These are phyloP conservation scores for Zalophus californianus DNA, from an alignment of 2,797 vertebrate genomes.

Conservation along the genomic window DNA sequence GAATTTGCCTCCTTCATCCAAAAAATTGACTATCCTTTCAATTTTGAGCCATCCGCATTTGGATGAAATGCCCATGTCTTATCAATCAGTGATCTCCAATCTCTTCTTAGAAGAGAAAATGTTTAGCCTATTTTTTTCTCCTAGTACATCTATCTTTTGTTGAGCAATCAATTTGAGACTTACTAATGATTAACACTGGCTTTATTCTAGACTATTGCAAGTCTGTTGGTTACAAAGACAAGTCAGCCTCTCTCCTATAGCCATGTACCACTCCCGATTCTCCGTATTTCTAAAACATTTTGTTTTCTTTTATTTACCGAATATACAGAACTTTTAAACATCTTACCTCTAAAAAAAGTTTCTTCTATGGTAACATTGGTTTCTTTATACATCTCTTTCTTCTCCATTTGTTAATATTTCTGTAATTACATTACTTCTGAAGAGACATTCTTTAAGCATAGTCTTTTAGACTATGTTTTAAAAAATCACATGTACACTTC, in stretches of 20 bases:
- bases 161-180: neutral
- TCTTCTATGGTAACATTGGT: neutral
- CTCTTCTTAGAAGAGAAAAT: neutral
- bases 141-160: neutral
- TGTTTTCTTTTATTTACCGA: neutral
- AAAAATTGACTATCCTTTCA: neutral
- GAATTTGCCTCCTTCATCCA: neutral
- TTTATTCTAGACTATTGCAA: neutral
- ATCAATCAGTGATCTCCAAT: neutral
- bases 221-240: neutral
- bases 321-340: neutral
- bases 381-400: neutral
- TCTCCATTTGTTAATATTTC: neutral
- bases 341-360: neutral
- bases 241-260: neutral
- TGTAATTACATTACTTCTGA: neutral
- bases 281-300: neutral
- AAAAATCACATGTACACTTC: neutral
- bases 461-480: neutral
- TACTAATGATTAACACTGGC: neutral
- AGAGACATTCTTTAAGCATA: neutral
- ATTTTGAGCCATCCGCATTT: slow-evolving; percentile 29
- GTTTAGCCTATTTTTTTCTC: neutral
- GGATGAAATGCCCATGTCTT: neutral
- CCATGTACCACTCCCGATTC: neutral